phyloP scores from a whole-genome alignment of 2,888 invertebrate species.

The Eurytoma californica region DNA sequence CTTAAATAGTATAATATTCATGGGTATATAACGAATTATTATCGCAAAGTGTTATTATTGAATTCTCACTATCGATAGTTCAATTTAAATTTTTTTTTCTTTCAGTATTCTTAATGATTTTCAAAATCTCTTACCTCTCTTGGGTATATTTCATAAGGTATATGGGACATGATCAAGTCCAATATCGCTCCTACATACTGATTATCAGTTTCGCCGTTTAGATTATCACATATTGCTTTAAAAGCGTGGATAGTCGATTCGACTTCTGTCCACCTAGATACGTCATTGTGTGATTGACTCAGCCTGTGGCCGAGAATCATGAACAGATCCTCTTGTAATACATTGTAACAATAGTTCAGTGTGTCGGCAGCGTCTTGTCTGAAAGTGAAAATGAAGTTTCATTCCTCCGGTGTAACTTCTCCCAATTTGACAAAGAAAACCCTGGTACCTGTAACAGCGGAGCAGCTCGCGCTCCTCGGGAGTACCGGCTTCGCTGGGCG shows the following conservation, averaged over 20 bases:
- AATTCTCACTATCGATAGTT: no score
- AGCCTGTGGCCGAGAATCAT: slow-evolving; percentile 82
- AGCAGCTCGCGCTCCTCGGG: slow-evolving; percentile 90
- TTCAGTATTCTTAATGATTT: no score
- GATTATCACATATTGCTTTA: slow-evolving; percentile 77
- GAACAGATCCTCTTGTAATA: slow-evolving; percentile 85
- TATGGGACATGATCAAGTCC: slow-evolving; percentile 68
- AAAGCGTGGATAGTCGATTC: slow-evolving; percentile 77
- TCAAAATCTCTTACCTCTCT: slow-evolving; percentile 62
- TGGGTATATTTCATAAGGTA: slow-evolving; percentile 70
- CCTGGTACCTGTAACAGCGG: slow-evolving; percentile 73
- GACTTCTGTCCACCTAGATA: slow-evolving; percentile 78
- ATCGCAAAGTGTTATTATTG: no score
- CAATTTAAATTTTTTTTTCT: no score
- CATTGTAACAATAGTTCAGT: slow-evolving; percentile 90
- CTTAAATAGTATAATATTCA: no score
- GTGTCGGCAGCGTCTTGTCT: slow-evolving; percentile 91
- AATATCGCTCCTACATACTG: slow-evolving; percentile 76
- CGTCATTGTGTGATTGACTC: slow-evolving; percentile 76
- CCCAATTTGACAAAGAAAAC: background rate
- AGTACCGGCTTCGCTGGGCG: slow-evolving; percentile 67
- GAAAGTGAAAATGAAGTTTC: slow-evolving; percentile 76
- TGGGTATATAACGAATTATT: no score
- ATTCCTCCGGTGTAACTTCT: background rate
- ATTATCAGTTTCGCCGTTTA: slow-evolving; percentile 69